Base-by-base conservation (phyloP, 2,113 vertebrate genomes). In the Zeus faber region DNA sequence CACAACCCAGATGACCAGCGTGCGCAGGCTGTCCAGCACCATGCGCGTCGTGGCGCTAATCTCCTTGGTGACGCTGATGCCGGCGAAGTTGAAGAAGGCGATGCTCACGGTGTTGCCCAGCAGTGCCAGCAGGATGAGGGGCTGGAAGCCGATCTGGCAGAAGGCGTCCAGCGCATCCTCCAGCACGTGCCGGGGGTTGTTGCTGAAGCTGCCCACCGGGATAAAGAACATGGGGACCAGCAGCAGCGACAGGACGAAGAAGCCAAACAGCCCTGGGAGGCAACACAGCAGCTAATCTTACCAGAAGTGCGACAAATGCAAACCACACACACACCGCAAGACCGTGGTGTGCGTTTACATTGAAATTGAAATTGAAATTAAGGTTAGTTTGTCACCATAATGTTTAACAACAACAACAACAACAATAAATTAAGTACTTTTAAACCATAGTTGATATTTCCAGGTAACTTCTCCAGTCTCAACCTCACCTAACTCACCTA, bases 1-100 rank as follows among this genome's bases (percentile, higher is more conserved):
- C 62, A 93, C 72, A 0, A 69, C 91, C 95, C 95, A 97, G 77
- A 98, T 92, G 70, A 95, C 87, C 11, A 97, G 58, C 0, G 94
- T 97, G 1, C 94, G 92, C 69, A 97, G 89, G 76, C 93, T 97
- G 92, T 98, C 96, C 66, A 97, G 88, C 54, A 98, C 96, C 95
- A 96, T 97, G 49, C 96, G 92, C 3, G 95, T 97, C 76, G 96
- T 98, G 83, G 96, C 96, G 2, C 95, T 97, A 67, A 97, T 90
- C 76, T 98, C 96, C 57, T 96, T 98, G 40, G 95, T 98, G 74
- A 98, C 94, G 0, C 95, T 97, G 88, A 98, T 91, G 22, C 95
- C 95, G 0, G 95, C 94, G 0, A 97, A 97, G 86, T 98, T 97
- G 85, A 97, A 98, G 91, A 96, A 97, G 63, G 96, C 92, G 5